Conservation (phyloP, 2,888 invertebrate genomes). For the Drosophila fungiperda region DNA sequence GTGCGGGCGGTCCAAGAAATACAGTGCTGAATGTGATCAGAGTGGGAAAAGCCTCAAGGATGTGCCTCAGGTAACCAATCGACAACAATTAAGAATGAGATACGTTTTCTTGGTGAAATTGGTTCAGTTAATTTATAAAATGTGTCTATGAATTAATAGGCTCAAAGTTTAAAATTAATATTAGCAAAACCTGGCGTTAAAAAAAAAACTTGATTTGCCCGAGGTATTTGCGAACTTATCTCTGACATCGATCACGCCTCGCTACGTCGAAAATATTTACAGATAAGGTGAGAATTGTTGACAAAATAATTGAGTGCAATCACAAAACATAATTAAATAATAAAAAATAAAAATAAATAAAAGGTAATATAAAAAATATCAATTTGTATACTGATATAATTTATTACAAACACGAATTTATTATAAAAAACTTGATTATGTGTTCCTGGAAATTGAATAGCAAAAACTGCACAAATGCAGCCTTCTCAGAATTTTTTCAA, state of each 20-base stretch:
- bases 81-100: background rate
- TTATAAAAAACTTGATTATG: background rate
- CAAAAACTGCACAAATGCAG: background rate
- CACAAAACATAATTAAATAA: background rate
- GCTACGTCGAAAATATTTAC: background rate
- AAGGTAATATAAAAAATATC: background rate
- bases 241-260: background rate
- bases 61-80: background rate
- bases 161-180: background rate
- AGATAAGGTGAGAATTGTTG: conserved; percentile 1
- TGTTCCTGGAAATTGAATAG: background rate
- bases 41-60: conserved; percentile 4
- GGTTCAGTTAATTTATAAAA: background rate
- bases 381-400: background rate
- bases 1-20: conserved; percentile 48
- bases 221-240: background rate
- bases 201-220: background rate
- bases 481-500: background rate
- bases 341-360: too few relatives aligned
- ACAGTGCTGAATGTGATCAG: conserved; percentile 8
- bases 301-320: background rate
- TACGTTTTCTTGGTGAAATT: background rate
- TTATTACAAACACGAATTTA: background rate
- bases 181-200: background rate
- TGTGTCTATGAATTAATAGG: background rate